These are phyloP conservation scores for Berghia stephanieae DNA, from an alignment of 1,140 invertebrate species.

Conservation along the genomic window DNA sequence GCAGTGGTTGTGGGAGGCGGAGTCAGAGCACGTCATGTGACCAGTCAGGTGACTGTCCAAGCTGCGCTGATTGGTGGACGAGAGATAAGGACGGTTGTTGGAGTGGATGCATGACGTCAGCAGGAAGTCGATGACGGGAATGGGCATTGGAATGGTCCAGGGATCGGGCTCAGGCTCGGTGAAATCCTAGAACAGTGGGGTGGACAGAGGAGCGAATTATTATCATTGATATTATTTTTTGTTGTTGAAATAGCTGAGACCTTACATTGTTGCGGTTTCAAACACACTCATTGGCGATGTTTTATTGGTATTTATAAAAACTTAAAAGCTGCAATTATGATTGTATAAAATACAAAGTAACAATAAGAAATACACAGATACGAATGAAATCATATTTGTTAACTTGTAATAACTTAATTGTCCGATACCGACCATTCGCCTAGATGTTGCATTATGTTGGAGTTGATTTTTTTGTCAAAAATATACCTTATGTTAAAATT, in stretches of 20 bases:
- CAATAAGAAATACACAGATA: too few relatives aligned
- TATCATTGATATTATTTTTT: neutral
- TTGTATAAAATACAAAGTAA: too few relatives aligned
- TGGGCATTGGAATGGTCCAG: conserved; percentile 46
- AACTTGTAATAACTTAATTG: too few relatives aligned
- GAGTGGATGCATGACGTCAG: conserved; percentile 45
- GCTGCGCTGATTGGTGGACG: conserved; percentile 5
- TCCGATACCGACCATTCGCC: too few relatives aligned
- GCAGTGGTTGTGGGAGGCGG: neutral
- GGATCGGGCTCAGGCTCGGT: conserved; percentile 48
- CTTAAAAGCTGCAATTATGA: too few relatives aligned
- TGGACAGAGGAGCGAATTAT: neutral
- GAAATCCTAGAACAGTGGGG: conserved; percentile 45
- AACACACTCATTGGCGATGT: neutral
- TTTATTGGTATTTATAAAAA: too few relatives aligned
- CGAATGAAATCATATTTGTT: too few relatives aligned
- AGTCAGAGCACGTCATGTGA: too few relatives aligned
- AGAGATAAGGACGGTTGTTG: conserved; percentile 14
- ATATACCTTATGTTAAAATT: too few relatives aligned
- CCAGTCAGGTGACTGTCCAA: conserved; percentile 13
- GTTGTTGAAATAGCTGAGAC: neutral
- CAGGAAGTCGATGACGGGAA: conserved; percentile 53
- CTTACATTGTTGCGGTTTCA: neutral
- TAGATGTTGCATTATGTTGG: too few relatives aligned
- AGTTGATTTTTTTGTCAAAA: too few relatives aligned